These are phyloP conservation scores for Delia radicum DNA, from an alignment of 1,140 invertebrate species.

Conservation along the genomic window DNA sequence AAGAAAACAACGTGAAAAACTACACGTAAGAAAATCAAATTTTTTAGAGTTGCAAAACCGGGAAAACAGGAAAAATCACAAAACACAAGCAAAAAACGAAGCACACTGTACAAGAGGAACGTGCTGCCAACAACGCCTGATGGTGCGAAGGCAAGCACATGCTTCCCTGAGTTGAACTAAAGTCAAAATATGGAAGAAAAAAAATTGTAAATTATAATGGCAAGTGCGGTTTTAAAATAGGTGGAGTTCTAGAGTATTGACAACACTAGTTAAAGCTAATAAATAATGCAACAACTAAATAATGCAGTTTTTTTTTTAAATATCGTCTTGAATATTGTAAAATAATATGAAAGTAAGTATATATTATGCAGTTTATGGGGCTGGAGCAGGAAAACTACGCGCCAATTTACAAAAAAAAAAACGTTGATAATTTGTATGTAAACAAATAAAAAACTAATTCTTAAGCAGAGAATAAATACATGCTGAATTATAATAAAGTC, in stretches of 20 bases:
- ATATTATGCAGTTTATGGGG: neutral
- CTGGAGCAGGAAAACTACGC: constrained; percentile 8
- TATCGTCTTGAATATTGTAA: neutral
- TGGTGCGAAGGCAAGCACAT: constrained; percentile 7
- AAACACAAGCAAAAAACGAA: neutral
- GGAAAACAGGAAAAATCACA: constrained; percentile 11
- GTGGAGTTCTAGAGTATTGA: constrained; percentile 4
- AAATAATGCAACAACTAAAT: constrained; percentile 19
- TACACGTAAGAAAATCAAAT: neutral
- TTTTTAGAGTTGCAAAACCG: neutral
- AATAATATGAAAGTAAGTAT: neutral
- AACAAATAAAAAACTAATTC: too few relatives aligned
- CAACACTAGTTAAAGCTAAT: constrained; percentile 18
- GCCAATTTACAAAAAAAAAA: constrained; percentile 11
- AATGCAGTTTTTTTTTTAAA: neutral
- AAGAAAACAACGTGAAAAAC: neutral
- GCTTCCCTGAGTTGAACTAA: neutral
- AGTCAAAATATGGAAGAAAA: neutral
- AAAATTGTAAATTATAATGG: too few relatives aligned
- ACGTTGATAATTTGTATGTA: too few relatives aligned
- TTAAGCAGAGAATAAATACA: too few relatives aligned
- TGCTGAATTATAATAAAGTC: too few relatives aligned
- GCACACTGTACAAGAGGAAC: constrained; percentile 5
- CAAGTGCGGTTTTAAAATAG: neutral
- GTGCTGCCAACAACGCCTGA: constrained; percentile 18